A percentile compares a stretch with the other conserved stretches of the same genome.
Conservation (phyloP, 1,140 invertebrate genomes). For the Pemphigus obesinymphae region DNA sequence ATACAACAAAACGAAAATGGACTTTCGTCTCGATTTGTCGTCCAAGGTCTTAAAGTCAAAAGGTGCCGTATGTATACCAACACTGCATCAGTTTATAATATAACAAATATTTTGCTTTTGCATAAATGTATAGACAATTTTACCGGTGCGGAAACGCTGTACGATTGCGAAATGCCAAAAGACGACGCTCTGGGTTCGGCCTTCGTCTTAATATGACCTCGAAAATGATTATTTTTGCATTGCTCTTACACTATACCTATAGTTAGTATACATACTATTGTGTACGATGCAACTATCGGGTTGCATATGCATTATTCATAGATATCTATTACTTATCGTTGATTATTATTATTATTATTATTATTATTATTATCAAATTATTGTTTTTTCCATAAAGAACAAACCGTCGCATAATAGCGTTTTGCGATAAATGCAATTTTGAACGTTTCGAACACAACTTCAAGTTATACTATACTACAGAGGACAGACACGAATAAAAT, state of each 20-base stretch:
- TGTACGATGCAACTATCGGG: background rate
- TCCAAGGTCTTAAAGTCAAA: slow-evolving; percentile 22
- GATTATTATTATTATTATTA: too few relatives aligned
- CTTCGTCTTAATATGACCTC: slow-evolving; percentile 8
- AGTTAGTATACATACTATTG: too few relatives aligned
- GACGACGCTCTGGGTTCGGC: slow-evolving; percentile 16
- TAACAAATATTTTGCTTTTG: background rate
- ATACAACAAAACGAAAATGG: background rate
- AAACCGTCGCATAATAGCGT: too few relatives aligned
- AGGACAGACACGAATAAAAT: too few relatives aligned
- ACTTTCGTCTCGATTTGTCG: slow-evolving; percentile 3
- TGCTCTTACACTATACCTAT: background rate
- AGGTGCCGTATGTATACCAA: background rate
- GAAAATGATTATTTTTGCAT: slow-evolving; percentile 35
- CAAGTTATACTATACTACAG: too few relatives aligned
- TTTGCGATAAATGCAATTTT: too few relatives aligned
- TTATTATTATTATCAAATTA: too few relatives aligned
- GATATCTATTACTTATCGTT: background rate
- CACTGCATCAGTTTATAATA: too few relatives aligned
- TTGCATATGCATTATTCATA: background rate
- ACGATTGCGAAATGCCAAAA: slow-evolving; percentile 24
- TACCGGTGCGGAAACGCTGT: slow-evolving; percentile 17
- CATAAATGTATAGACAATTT: background rate
- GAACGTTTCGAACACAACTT: too few relatives aligned
- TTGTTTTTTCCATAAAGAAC: too few relatives aligned